phyloP scores from a whole-genome alignment of 2,797 vertebrate species.

The Sternotherus odoratus region DNA sequence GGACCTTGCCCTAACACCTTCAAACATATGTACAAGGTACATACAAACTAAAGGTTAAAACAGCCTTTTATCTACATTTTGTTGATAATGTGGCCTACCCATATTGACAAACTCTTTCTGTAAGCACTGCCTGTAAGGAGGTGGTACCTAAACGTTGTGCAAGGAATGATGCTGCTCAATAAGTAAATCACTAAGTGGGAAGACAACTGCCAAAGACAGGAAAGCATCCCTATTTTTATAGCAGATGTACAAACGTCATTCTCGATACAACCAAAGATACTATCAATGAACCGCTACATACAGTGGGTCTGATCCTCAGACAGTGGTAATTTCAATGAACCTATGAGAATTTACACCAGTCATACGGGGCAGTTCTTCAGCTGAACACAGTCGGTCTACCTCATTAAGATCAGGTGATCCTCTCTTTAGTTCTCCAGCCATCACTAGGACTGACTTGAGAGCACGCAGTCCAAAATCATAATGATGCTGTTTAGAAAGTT shows the following conservation, averaged over 20 bases:
- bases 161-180: background rate
- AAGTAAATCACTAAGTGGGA: background rate
- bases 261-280: background rate
- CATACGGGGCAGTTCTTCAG: background rate
- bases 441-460: constrained; percentile 96
- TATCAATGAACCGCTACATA: background rate
- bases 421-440: constrained; percentile 97
- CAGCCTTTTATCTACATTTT: background rate
- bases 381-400: constrained; percentile 78
- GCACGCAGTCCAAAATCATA: constrained; percentile 97
- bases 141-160: background rate
- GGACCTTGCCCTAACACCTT: background rate
- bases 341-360: background rate
- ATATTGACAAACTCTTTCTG: background rate
- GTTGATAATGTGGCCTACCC: background rate
- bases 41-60: background rate
- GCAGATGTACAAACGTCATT: background rate
- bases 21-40: background rate
- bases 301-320: background rate
- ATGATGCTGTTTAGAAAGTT: constrained; percentile 97
- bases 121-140: background rate
- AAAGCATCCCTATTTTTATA: background rate
- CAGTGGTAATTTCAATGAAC: background rate
- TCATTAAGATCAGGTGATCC: constrained; percentile 91
- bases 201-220: background rate